Evolutionary conservation across 2,797 vertebrate species (phyloP).

Genomic region (Sitta carolinensis): DNA sequence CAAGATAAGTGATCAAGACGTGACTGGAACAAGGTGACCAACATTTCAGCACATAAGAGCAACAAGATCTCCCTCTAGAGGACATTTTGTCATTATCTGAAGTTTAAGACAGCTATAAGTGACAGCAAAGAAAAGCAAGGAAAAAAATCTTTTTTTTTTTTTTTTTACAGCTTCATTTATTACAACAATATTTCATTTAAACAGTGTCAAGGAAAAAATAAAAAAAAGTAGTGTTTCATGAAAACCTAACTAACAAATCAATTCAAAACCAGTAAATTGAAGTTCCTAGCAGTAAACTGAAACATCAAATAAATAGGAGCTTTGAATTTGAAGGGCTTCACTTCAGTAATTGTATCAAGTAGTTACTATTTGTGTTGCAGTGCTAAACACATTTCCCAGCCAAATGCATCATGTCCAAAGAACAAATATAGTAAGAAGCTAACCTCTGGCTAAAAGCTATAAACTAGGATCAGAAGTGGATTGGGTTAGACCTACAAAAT

Average conservation of each 20-base stretch:
- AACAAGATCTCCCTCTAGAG: conserved; percentile 61
- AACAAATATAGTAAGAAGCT: not conserved
- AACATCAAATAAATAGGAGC: not conserved
- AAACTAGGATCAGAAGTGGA: not conserved
- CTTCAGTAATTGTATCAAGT: not conserved
- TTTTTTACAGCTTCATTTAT: not conserved
- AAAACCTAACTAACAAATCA: not conserved
- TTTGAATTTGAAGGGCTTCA: not conserved
- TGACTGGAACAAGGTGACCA: not conserved
- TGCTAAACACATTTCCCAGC: not conserved
- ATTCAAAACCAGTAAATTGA: not conserved
- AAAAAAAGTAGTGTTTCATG: not conserved
- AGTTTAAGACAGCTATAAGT: not conserved
- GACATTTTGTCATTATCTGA: not conserved
- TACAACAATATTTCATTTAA: not conserved
- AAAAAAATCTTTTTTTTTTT: fast-evolving
- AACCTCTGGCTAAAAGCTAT: not conserved
- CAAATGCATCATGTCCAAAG: not conserved
- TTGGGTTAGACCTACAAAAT: not conserved
- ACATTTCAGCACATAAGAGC: not conserved
- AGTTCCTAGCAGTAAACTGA: not conserved
- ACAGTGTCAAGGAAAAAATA: not conserved
- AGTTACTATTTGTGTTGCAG: not conserved
- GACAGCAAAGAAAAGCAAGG: not conserved
- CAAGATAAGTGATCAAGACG: not conserved